Evolutionary conservation across 2,797 vertebrate genomes (phyloP), one percentile per base, ranked within the genome.

Genomic region (Lacerta agilis): DNA sequence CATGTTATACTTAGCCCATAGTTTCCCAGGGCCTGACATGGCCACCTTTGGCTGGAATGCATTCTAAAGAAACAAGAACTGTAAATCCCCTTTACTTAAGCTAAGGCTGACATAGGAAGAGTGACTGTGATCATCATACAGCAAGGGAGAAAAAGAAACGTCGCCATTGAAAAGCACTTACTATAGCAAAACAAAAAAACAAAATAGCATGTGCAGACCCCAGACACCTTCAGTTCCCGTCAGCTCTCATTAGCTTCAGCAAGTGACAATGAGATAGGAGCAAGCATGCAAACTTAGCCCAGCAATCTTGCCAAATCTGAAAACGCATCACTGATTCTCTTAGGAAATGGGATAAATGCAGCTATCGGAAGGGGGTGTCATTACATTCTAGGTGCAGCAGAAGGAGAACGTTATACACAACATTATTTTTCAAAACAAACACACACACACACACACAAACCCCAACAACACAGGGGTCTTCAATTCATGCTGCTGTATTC

Each of bases 1-100:
- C 38, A 41, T 41, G 38, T 89, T 93, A 94, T 58, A 64, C 82
- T 92, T 94, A 93, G 86, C 86, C 90, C 92, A 89, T 69, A 77
- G 86, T 83, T 93, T 93, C 87, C 78, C 90, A 93, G 69, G 73
- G 87, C 20, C 20, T 94, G 92, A 89, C 45, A 64, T 84, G 85
- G 85, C 91, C 7, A 79, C 82, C 87, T 88, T 92, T 89, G 77
- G 87, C 88, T 90, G 72, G 79, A 87, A 29, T 33, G 78, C 69
- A 45, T 91, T 91, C 79, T 45, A 93, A 86, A 29, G 90, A 92
- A 93, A 91, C 1, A 88, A 91, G 43, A 77, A 61, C 49, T 76
- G 33, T n/a, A 85, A 88, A 93, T 91, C 86, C 82, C 72, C 88
- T 94, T 49, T 67, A 38, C 20, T 94, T 90, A 88, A 66, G n/a